These are phyloP conservation scores for Cheilinus undulatus DNA, from an alignment of 2,113 vertebrate species.

Conservation along the genomic window DNA sequence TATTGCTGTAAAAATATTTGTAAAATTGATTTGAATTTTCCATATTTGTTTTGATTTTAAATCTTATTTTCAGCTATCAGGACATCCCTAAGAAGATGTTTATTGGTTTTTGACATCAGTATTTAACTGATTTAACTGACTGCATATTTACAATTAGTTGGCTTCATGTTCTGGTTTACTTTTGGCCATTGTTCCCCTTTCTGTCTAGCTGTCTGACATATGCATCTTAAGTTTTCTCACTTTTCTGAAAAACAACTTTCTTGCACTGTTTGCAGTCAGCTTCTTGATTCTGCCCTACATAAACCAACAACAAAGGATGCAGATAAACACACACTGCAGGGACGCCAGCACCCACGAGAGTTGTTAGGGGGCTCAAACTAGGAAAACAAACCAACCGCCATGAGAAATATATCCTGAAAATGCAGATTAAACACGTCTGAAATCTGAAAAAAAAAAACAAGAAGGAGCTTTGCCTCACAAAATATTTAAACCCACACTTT, in stretches of 20 bases:
- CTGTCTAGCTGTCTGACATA: background rate
- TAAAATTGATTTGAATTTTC: too few relatives aligned
- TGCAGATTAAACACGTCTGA: slow-evolving; percentile 9
- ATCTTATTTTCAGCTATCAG: too few relatives aligned
- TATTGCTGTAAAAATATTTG: too few relatives aligned
- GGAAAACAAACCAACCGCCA: slow-evolving; percentile 12
- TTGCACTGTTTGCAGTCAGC: background rate
- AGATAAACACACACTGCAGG: slow-evolving; percentile 21
- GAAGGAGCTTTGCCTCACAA: background rate
- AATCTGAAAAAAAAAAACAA: background rate
- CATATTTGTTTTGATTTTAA: too few relatives aligned
- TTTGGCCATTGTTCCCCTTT: background rate
- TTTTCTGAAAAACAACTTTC: background rate
- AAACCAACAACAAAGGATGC: slow-evolving; percentile 24
- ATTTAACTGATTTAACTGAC: too few relatives aligned
- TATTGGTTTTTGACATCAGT: too few relatives aligned
- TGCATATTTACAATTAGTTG: background rate
- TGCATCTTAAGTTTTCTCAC: background rate
- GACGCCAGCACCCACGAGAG: background rate
- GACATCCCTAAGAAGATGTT: too few relatives aligned
- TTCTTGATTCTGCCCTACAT: slow-evolving; percentile 9
- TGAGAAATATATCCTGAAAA: slow-evolving; percentile 8
- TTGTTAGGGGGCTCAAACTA: slow-evolving; percentile 25
- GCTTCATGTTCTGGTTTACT: background rate
- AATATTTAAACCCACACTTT: background rate